Evolutionary conservation across 2,113 vertebrate species (phyloP).

Genomic region (Himantopus leucocephalus): DNA sequence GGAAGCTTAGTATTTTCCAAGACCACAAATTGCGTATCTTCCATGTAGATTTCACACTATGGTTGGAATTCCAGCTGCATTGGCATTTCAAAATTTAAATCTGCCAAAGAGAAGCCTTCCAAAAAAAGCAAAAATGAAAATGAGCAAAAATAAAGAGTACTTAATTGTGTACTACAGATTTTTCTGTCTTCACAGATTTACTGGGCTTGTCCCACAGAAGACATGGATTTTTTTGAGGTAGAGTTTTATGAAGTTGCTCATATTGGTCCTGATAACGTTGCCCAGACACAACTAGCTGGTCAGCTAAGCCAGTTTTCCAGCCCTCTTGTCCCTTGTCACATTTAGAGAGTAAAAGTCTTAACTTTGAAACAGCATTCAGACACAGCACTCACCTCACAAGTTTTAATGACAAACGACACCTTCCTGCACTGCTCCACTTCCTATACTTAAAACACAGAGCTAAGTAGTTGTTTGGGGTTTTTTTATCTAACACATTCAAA

Average conservation of each 20-base stretch:
- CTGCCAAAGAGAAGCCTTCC: neutral
- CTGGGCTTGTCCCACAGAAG: slow-evolving; percentile 70
- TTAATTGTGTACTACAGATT: neutral
- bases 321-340: neutral
- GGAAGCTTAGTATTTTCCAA: neutral
- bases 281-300: slow-evolving; percentile 50
- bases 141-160: neutral
- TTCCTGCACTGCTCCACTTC: neutral
- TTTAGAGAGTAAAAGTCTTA: neutral
- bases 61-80: neutral
- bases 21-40: neutral
- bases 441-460: neutral
- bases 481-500: slow-evolving; percentile 6
- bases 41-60: neutral
- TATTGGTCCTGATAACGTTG: slow-evolving; percentile 16
- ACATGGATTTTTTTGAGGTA: slow-evolving; percentile 64
- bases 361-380: neutral
- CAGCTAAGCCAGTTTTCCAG: slow-evolving; percentile 14
- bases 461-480: slow-evolving; percentile 5
- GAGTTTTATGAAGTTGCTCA: slow-evolving; percentile 66
- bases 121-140: neutral
- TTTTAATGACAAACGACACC: neutral
- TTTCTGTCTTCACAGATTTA: slow-evolving; percentile 48
- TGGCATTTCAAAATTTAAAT: neutral
- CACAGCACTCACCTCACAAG: neutral